Conservation (phyloP, 2,888 invertebrate genomes). For the Metacarcinus magister region DNA sequence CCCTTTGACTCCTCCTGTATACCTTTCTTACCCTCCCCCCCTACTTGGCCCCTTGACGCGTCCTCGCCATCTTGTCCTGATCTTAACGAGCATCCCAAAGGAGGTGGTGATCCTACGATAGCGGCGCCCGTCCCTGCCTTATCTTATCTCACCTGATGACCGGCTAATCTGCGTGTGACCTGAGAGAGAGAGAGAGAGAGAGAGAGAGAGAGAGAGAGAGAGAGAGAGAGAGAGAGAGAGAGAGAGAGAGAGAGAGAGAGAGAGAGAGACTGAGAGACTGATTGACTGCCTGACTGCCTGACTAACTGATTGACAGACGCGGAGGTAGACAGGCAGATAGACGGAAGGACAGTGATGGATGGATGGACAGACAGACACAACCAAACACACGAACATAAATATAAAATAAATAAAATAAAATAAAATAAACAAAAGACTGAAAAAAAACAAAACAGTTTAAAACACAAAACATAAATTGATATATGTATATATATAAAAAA, state of each 20-base stretch:
- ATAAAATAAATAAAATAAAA: too few relatives aligned
- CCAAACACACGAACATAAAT: too few relatives aligned
- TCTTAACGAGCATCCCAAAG: background rate
- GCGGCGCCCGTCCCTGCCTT: background rate
- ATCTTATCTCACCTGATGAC: background rate
- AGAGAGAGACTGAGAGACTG: background rate
- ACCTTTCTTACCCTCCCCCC: background rate
- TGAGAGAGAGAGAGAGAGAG: background rate
- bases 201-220: background rate
- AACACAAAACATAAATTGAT: too few relatives aligned
- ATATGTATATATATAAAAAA: too few relatives aligned
- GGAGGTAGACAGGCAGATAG: background rate
- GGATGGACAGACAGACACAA: too few relatives aligned
- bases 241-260: background rate
- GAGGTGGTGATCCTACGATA: background rate
- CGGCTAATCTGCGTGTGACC: conserved; percentile 5
- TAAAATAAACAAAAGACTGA: too few relatives aligned
- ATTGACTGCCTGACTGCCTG: too few relatives aligned
- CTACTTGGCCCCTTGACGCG: background rate
- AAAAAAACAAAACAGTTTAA: too few relatives aligned
- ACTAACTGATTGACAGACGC: background rate
- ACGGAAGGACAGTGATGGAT: background rate
- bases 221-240: too few relatives aligned
- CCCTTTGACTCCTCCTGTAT: background rate
- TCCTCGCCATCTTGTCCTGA: background rate